Conservation (phyloP, 2,797 vertebrate genomes). For the Schizothorax lantsangensis region DNA sequence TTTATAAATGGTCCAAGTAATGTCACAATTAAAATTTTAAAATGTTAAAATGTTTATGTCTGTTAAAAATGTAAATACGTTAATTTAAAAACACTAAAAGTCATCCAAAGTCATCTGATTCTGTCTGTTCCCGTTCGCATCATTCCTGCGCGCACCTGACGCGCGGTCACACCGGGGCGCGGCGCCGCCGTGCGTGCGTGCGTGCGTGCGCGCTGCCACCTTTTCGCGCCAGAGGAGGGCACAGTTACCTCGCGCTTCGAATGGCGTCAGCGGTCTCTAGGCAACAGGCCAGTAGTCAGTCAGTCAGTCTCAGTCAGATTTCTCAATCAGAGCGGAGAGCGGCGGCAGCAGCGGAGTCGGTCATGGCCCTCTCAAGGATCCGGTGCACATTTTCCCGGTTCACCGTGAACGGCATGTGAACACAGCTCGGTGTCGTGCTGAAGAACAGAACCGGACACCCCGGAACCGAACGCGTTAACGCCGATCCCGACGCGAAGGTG, state of each 20-base stretch:
- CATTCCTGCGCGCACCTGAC: conserved; percentile 31
- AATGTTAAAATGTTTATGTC: background rate
- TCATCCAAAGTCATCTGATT: background rate
- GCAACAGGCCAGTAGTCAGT: conserved; percentile 71
- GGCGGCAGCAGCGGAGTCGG: conserved; percentile 18
- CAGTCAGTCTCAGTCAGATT: conserved; percentile 39
- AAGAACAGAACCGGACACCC: conserved; percentile 2
- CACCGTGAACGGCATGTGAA: conserved; percentile 2
- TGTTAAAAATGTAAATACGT: background rate
- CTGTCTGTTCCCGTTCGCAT: background rate
- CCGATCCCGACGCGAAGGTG: background rate
- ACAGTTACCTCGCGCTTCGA: conserved; percentile 42
- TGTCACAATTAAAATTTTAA: fast-evolving
- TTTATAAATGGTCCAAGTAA: background rate
- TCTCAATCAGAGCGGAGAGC: conserved; percentile 49
- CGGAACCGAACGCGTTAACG: background rate
- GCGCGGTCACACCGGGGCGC: conserved; percentile 30
- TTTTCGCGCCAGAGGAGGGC: conserved; percentile 70
- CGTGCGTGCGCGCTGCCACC: conserved; percentile 7
- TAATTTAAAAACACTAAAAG: background rate
- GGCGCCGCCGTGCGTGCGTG: conserved; percentile 22
- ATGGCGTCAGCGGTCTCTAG: conserved; percentile 79
- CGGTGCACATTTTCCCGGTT: background rate
- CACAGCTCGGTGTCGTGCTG: conserved; percentile 9
- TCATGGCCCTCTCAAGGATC: conserved; percentile 25